Evolutionary conservation across 2,113 vertebrate species (phyloP).

Genomic region (Caloenas nicobarica): DNA sequence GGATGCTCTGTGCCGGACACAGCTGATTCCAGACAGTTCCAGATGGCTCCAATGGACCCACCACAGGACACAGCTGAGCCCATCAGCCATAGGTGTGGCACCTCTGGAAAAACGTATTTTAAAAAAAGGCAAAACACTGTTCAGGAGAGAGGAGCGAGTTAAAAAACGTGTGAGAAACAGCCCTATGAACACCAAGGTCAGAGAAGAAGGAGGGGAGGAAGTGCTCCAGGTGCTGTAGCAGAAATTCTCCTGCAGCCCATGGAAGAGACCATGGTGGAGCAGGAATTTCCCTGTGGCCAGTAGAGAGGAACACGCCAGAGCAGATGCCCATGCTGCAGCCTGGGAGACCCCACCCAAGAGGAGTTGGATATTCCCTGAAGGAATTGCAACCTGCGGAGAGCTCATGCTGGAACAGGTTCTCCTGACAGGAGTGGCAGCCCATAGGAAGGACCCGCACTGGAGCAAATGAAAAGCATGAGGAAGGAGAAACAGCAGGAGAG

Average conservation of each 20-base stretch:
- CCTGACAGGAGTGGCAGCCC: neutral
- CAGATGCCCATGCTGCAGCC: no score
- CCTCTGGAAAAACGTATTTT: neutral
- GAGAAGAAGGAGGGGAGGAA: neutral
- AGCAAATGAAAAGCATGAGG: neutral
- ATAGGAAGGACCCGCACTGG: no score
- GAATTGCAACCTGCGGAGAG: neutral
- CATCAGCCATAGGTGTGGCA: rapidly evolving
- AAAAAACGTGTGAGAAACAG: neutral
- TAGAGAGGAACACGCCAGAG: neutral
- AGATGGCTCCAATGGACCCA: rapidly evolving
- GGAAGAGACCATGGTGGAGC: neutral
- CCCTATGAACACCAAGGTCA: neutral
- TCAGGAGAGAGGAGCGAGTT: neutral
- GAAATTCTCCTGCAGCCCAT: neutral
- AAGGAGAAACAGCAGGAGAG: neutral
- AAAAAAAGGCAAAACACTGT: rapidly evolving
- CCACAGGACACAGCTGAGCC: neutral
- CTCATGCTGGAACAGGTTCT: neutral
- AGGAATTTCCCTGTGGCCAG: neutral
- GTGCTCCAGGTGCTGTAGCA: neutral
- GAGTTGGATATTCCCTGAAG: neutral
- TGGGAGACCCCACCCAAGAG: neutral
- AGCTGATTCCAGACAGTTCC: neutral
- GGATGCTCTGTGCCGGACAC: rapidly evolving